Evolutionary conservation across 2,888 invertebrate species (phyloP).

Genomic region (Dasysyrphus albostriatus): DNA sequence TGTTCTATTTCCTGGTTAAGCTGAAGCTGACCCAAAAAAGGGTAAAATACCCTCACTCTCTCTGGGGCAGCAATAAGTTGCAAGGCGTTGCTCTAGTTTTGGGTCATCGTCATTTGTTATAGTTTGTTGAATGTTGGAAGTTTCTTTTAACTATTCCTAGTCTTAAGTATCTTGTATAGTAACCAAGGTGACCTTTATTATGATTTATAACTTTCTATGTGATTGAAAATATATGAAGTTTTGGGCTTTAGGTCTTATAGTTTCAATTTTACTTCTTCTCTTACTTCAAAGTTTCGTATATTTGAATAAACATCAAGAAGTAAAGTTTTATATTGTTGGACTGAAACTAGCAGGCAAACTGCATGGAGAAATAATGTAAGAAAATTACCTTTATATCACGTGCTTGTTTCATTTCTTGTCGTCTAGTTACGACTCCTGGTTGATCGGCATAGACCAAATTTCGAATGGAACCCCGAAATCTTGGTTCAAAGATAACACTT

Average conservation of each 20-base stretch:
- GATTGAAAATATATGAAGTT: too few relatives aligned
- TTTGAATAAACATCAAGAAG: too few relatives aligned
- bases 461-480: slow-evolving; percentile 94
- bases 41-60: slow-evolving; percentile 9
- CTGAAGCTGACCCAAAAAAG: slow-evolving; percentile 58
- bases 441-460: slow-evolving; percentile 96
- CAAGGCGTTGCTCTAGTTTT: slow-evolving; percentile 28
- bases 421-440: slow-evolving; percentile 89
- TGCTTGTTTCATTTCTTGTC: slow-evolving; percentile 93
- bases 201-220: neutral
- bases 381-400: slow-evolving; percentile 90
- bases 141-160: neutral
- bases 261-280: too few relatives aligned
- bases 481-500: slow-evolving; percentile 96
- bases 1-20: slow-evolving; percentile 60
- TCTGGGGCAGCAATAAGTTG: slow-evolving; percentile 8
- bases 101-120: slow-evolving; percentile 28
- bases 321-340: neutral
- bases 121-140: neutral
- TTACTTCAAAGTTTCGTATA: too few relatives aligned
- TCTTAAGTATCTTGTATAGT: neutral
- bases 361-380: neutral
- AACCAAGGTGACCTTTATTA: neutral
- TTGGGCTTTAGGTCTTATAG: too few relatives aligned
- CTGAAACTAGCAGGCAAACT: neutral